Conservation (phyloP, 2,113 vertebrate genomes). For the Gasterosteus aculeatus region DNA sequence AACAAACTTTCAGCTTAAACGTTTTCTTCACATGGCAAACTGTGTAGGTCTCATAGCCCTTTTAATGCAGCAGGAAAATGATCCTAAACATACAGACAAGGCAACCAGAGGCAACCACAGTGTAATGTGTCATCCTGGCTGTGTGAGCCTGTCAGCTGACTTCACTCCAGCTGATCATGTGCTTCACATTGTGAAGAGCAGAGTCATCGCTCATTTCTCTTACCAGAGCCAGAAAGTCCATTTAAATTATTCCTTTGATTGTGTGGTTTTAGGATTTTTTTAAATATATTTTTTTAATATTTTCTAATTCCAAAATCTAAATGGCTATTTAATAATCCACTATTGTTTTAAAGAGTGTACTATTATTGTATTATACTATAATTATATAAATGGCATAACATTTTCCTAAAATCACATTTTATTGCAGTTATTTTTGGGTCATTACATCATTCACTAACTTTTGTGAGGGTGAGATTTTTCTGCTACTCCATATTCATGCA, state of each 20-base stretch:
- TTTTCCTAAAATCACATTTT: neutral
- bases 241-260: neutral
- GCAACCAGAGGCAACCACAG: neutral
- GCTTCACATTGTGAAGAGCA: slow-evolving; percentile 26
- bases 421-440: neutral
- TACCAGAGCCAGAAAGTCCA: neutral
- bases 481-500: neutral
- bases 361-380: neutral
- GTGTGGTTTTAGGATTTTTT: neutral
- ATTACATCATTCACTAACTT: neutral
- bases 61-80: neutral
- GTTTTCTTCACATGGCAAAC: neutral
- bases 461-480: neutral
- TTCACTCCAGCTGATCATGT: slow-evolving; percentile 7
- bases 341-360: neutral
- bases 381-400: neutral
- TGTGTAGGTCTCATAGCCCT: neutral
- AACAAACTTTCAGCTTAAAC: neutral
- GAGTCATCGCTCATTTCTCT: neutral
- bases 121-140: neutral
- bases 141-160: slow-evolving; percentile 16
- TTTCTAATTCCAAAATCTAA: neutral
- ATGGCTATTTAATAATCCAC: neutral
- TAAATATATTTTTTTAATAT: neutral
- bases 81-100: neutral